Percentiles rank a stretch among this genome's conserved stretches.
phyloP scores from a whole-genome alignment of 2,888 invertebrate genomes.

The Dusona sp. region DNA sequence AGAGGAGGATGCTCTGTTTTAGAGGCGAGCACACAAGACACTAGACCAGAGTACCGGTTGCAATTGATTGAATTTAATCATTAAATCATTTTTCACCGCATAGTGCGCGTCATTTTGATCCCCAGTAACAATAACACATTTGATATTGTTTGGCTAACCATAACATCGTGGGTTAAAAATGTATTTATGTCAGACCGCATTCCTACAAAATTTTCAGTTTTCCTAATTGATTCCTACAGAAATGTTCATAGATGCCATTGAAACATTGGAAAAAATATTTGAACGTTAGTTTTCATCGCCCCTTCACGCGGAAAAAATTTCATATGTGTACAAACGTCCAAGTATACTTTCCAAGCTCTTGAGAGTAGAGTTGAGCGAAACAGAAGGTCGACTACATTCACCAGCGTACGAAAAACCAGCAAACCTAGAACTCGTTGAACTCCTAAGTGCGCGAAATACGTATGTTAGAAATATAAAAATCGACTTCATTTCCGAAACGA shows the following conservation, averaged over 20 bases:
- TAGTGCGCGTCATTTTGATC: background rate
- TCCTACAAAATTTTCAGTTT: background rate
- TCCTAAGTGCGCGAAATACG: slow-evolving; percentile 35
- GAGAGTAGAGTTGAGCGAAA: slow-evolving; percentile 22
- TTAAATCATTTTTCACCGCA: background rate
- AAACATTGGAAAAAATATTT: background rate
- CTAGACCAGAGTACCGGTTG: too few species aligned
- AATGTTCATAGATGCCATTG: background rate
- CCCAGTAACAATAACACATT: background rate
- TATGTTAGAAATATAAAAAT: slow-evolving; percentile 25
- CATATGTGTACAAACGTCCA: slow-evolving; percentile 24
- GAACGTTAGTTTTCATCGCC: slow-evolving; percentile 9
- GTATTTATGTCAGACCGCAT: background rate
- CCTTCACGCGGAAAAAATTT: slow-evolving; percentile 18
- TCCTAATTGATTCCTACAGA: background rate
- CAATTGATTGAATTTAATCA: background rate
- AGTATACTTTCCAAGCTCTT: slow-evolving; percentile 45
- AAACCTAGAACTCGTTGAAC: slow-evolving; percentile 26
- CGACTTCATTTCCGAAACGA: slow-evolving; percentile 10
- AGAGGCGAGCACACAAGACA: too few species aligned
- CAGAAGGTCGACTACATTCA: slow-evolving; percentile 83
- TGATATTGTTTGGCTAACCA: background rate
- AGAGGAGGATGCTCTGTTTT: too few species aligned
- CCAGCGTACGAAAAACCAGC: slow-evolving; percentile 63
- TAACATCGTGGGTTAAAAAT: background rate